phyloP scores from a whole-genome alignment of 1,140 invertebrate genomes.

The Drosophila quadrilineata region DNA sequence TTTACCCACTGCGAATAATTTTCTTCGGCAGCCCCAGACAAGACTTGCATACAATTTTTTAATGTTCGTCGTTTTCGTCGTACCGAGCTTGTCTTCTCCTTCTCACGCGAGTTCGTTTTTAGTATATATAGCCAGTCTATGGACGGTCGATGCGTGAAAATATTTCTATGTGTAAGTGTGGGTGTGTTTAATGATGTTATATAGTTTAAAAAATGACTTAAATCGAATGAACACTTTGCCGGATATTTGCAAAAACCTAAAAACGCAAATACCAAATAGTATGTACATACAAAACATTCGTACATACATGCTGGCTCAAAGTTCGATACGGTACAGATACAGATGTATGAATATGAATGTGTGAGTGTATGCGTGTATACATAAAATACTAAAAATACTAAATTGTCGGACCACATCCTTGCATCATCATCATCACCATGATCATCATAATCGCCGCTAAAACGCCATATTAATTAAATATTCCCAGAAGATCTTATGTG shows the following conservation, averaged over 20 bases:
- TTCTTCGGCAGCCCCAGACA: slow-evolving; percentile 48
- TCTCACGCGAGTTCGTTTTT: slow-evolving; percentile 72
- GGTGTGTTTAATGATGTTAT: slow-evolving; percentile 45
- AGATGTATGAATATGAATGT: slow-evolving; percentile 26
- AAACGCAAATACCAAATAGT: slow-evolving; percentile 16
- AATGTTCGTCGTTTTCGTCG: slow-evolving; percentile 62
- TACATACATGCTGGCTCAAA: slow-evolving; percentile 37
- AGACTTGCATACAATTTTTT: slow-evolving; percentile 67
- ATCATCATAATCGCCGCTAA: slow-evolving; percentile 2
- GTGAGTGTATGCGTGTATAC: slow-evolving; percentile 36
- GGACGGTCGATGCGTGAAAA: slow-evolving; percentile 75
- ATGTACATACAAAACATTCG: slow-evolving; percentile 6
- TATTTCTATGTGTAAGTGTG: slow-evolving; percentile 78
- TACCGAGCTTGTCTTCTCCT: slow-evolving; percentile 69
- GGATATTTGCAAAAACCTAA: slow-evolving; percentile 33
- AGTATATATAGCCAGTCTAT: slow-evolving; percentile 74
- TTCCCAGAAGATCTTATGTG: too few species aligned
- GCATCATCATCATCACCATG: slow-evolving; percentile 54
- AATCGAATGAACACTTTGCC: slow-evolving; percentile 46
- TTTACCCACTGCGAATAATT: slow-evolving; percentile 41
- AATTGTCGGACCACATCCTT: slow-evolving; percentile 55
- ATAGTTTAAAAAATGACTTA: slow-evolving; percentile 43
- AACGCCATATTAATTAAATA: slow-evolving; percentile 9
- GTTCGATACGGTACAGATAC: slow-evolving; percentile 55
- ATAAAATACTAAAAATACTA: slow-evolving; percentile 67